These are phyloP conservation scores for Rhopalosiphum padi DNA, from an alignment of 1,140 invertebrate genomes.

Conservation along the genomic window DNA sequence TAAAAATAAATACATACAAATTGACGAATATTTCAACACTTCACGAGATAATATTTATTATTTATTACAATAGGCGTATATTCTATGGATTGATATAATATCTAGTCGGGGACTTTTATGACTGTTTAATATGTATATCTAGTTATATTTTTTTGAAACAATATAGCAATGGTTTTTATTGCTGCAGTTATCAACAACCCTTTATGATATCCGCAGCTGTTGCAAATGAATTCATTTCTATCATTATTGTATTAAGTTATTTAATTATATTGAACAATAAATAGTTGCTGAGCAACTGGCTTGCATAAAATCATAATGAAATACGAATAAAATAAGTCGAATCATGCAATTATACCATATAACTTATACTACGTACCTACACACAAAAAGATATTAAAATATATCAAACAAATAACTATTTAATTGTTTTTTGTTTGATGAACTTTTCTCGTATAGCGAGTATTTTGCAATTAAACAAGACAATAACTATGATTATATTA, in stretches of 20 bases:
- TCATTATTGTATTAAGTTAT: neutral
- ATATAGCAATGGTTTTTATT: neutral
- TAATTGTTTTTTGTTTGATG: neutral
- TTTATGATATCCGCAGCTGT: neutral
- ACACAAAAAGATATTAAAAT: neutral
- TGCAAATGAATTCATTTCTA: neutral
- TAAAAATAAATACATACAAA: conserved; percentile 59
- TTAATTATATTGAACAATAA: neutral
- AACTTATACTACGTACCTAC: neutral
- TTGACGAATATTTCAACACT: neutral
- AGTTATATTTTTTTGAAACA: too few species aligned
- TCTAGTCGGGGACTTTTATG: neutral
- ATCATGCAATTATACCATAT: neutral
- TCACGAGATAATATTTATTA: too few species aligned
- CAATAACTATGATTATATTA: neutral
- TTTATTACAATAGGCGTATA: too few species aligned
- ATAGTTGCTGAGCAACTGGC: neutral
- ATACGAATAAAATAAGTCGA: neutral
- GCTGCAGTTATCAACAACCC: neutral
- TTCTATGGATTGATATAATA: too few species aligned
- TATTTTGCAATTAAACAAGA: neutral
- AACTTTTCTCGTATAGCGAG: neutral
- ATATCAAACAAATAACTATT: neutral
- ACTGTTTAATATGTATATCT: neutral
- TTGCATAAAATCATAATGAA: neutral